phyloP scores from a whole-genome alignment of 2,113 vertebrate species.

The Tyrannus savana region DNA sequence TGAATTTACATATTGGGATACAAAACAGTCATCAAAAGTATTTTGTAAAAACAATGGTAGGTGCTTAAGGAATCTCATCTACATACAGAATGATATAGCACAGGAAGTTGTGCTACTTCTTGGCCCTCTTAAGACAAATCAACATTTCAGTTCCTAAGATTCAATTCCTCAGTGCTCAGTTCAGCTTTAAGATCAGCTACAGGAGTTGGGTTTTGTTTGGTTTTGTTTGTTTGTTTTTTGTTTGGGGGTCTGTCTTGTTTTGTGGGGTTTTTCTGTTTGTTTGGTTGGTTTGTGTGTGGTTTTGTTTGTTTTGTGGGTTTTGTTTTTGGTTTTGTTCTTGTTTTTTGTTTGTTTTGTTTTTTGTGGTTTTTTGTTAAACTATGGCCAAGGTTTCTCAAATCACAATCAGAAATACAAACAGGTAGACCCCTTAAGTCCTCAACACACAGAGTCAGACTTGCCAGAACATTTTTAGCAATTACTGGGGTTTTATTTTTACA shows the following conservation, averaged over 20 bases:
- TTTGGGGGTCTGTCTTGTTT: too few relatives aligned
- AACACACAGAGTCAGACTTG: not conserved
- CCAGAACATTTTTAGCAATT: not conserved
- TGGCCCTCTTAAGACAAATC: not conserved
- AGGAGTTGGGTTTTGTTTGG: not conserved
- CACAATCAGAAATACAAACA: not conserved
- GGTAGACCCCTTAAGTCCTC: fast-evolving
- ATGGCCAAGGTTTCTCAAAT: not conserved
- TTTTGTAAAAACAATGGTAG: not conserved
- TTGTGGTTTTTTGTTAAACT: too few relatives aligned
- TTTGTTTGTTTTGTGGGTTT: too few relatives aligned
- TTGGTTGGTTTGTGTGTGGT: not conserved
- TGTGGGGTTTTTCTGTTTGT: not conserved
- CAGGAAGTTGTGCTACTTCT: not conserved
- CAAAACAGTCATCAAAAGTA: not conserved
- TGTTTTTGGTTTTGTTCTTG: not conserved
- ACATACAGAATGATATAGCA: not conserved
- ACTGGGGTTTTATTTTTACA: not conserved
- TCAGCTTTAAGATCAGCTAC: not conserved
- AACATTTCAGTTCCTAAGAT: not conserved
- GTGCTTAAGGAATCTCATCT: not conserved
- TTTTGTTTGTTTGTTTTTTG: not conserved
- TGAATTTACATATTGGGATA: not conserved
- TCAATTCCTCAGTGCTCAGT: not conserved
- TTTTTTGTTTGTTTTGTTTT: too few relatives aligned